phyloP scores from a whole-genome alignment of 2,888 invertebrate genomes.

The Drosophila helvetica region DNA sequence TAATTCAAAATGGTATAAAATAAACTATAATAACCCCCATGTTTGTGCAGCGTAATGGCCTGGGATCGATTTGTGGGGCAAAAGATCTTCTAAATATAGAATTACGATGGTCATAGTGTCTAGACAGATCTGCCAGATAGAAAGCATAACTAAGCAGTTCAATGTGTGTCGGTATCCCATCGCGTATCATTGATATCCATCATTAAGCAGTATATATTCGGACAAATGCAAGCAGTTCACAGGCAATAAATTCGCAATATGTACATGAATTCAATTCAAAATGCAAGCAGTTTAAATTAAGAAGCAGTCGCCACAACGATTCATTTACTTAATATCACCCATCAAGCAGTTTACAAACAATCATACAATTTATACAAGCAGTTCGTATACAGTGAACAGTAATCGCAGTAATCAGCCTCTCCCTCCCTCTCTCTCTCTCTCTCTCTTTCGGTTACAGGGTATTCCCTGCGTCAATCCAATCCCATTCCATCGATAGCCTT shows the following conservation, averaged over 20 bases:
- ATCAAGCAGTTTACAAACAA: too few relatives aligned
- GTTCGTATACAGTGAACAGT: too few relatives aligned
- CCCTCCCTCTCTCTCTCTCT: too few relatives aligned
- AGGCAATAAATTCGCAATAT: too few relatives aligned
- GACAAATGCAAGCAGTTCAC: background rate
- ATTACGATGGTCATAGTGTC: background rate
- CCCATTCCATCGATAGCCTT: conserved; percentile 14
- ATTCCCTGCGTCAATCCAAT: conserved; percentile 24
- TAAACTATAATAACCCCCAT: conserved; percentile 1
- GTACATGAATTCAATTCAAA: too few relatives aligned
- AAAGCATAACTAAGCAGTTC: background rate
- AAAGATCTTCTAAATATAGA: background rate
- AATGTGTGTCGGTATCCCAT: background rate
- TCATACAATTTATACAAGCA: too few relatives aligned
- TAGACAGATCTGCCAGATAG: background rate
- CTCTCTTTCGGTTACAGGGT: conserved; percentile 9
- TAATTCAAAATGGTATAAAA: background rate
- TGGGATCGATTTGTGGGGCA: background rate
- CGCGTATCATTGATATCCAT: background rate
- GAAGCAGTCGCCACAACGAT: too few relatives aligned
- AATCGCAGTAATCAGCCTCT: too few relatives aligned
- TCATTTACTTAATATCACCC: too few relatives aligned
- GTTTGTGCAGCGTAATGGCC: conserved; percentile 1
- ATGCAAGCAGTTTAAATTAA: too few relatives aligned
- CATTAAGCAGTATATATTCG: background rate